phyloP scores from a whole-genome alignment of 2,888 invertebrate species.

The Hypercompe scribonia region DNA sequence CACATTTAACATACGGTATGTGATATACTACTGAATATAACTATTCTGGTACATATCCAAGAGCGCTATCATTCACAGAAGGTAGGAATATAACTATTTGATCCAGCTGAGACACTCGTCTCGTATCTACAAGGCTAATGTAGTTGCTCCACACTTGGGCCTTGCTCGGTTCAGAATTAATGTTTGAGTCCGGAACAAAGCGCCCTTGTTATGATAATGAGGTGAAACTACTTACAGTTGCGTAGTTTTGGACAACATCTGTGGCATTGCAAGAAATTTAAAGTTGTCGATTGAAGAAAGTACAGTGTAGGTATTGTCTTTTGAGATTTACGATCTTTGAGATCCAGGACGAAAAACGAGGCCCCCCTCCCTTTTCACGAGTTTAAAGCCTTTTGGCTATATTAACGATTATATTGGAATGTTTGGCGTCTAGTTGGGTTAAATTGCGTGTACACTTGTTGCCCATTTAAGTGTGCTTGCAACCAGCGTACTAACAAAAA shows the following conservation, averaged over 20 bases:
- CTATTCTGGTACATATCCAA: constrained; percentile 1
- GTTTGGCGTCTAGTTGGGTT: too few relatives aligned
- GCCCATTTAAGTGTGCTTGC: too few relatives aligned
- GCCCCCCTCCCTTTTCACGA: neutral
- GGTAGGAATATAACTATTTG: constrained; percentile 19
- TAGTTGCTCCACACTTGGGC: constrained; percentile 27
- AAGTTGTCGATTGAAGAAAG: neutral
- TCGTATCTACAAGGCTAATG: constrained; percentile 54
- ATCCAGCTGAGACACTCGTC: constrained; percentile 24
- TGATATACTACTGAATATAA: neutral
- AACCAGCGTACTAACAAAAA: neutral
- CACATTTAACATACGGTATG: too few relatives aligned
- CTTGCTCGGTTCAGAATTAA: constrained; percentile 13
- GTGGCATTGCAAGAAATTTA: neutral
- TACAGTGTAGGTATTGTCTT: neutral
- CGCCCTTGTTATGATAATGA: constrained; percentile 63
- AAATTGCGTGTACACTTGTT: too few relatives aligned
- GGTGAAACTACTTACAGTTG: constrained; percentile 47
- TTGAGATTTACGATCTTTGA: neutral
- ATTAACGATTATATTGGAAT: neutral
- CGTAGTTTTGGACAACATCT: constrained; percentile 14
- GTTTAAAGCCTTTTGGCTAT: neutral
- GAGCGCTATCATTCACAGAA: constrained; percentile 37
- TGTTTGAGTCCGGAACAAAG: constrained; percentile 29
- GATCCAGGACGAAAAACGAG: too few relatives aligned